phyloP scores from a whole-genome alignment of 1,140 invertebrate species.

The Lepidurus apus region DNA sequence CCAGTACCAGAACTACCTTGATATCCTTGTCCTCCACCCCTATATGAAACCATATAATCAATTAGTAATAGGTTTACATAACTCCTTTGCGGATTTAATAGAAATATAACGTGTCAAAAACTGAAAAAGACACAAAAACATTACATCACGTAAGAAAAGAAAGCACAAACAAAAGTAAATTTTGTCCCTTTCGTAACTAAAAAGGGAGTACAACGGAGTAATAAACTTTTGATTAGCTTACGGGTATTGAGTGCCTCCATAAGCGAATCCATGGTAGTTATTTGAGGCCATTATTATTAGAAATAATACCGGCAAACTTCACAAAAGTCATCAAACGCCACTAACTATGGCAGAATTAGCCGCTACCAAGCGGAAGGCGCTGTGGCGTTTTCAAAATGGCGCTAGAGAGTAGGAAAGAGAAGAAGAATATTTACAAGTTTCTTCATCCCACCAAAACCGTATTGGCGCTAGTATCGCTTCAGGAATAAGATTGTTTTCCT shows the following conservation, averaged over 20 bases:
- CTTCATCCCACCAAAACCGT: not conserved
- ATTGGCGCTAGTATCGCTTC: not conserved
- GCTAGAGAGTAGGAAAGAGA: not conserved
- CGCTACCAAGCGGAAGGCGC: conserved; percentile 14
- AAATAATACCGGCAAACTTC: not conserved
- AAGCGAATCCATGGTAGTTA: conserved; percentile 13
- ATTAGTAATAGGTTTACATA: not conserved
- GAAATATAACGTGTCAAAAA: not conserved
- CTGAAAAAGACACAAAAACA: not conserved
- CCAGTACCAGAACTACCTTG: conserved; percentile 8
- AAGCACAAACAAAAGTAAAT: not conserved
- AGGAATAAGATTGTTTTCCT: too few relatives aligned
- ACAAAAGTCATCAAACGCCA: not conserved
- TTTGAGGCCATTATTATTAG: not conserved
- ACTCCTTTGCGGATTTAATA: too few relatives aligned
- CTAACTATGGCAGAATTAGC: not conserved
- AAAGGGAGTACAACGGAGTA: not conserved
- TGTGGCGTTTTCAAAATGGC: not conserved
- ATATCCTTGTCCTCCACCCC: conserved; percentile 12
- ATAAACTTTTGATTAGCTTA: not conserved
- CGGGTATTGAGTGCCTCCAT: not conserved
- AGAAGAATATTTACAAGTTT: not conserved
- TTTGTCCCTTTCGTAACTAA: not conserved
- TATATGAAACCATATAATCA: not conserved
- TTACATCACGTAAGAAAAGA: not conserved